Conservation (phyloP, 2,113 vertebrate genomes). For the Hipposideros armiger region DNA sequence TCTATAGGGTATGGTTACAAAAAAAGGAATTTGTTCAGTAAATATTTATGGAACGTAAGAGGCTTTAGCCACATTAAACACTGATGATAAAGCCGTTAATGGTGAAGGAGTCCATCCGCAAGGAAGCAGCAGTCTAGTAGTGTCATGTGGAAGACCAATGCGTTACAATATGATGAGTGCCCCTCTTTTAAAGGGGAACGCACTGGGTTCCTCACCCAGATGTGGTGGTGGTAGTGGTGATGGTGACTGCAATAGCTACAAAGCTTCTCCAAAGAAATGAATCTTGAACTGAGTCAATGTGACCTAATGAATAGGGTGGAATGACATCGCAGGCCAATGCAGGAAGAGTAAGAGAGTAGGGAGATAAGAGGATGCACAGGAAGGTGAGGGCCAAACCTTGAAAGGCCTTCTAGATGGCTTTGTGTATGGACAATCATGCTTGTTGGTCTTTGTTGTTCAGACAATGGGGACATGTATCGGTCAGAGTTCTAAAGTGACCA, state of each 20-base stretch:
- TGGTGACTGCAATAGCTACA: rapidly evolving
- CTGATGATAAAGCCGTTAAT: not conserved
- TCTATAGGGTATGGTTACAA: not conserved
- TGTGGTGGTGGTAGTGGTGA: too few species aligned
- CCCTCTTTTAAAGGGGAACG: not conserved
- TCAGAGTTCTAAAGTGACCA: not conserved
- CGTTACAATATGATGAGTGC: not conserved
- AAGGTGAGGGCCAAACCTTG: not conserved
- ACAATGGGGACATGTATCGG: not conserved
- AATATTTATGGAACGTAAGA: not conserved
- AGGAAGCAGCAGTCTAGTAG: not conserved
- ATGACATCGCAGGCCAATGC: too few species aligned
- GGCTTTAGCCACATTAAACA: not conserved
- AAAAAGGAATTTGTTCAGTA: not conserved
- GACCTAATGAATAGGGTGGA: not conserved
- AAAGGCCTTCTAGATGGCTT: not conserved
- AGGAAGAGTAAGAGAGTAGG: not conserved
- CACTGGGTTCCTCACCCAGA: rapidly evolving
- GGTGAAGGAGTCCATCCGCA: not conserved
- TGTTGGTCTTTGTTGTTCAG: not conserved
- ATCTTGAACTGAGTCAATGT: not conserved
- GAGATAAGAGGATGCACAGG: not conserved
- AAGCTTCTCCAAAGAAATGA: not conserved
- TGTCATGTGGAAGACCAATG: not conserved
- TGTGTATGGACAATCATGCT: not conserved